Evolutionary conservation across 2,888 invertebrate species (phyloP), one percentile per base, ranked within the genome.

Genomic region (Horisme vitalbata): DNA sequence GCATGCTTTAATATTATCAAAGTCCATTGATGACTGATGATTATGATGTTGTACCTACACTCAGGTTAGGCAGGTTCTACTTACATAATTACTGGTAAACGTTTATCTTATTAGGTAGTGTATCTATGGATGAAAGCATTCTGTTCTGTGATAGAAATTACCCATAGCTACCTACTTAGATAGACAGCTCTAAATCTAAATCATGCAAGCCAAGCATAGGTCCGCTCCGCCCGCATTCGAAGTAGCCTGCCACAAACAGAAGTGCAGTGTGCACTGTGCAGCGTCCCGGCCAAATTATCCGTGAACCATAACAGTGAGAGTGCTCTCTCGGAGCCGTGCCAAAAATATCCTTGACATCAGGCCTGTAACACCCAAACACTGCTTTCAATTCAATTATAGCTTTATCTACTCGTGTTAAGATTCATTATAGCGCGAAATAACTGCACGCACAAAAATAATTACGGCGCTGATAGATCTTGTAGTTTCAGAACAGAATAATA

Each of bases 301-400:
- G 70, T 68, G 67, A 68, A 65, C 73, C 74, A 68, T 70, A 72
- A 71, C 74, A 63, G 66, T 62, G 67, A 64, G 65, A 70, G 68
- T 71, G 72, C 69, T 66, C 65, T 59, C 61, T 59, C 61, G 57
- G 54, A 56, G 68, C 67, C 65, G 75, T 79, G 85, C 85, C 87
- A 85, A 81, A 82, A 83, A 85, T 85, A 84, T 70, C 65, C 73
- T 75, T 79, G 75, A 78, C 78, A 79, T 79, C 78, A 74, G 61
- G 55, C 30, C 28, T 31, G 35, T 23, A 24, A 15, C 27, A 21
- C 33, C 26, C n/a, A 9, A 21, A 21, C n/a, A 10, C 14, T 5
- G 11, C 14, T 34, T 30, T 7, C 7, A 7, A 7, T 8, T 12
- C 28, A 3, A 36, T 32, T 27, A 31, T 4, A 36, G 12, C 36